Evolutionary conservation across 2,888 invertebrate genomes (phyloP), one percentile per base, ranked within the genome.

Genomic region (Malthinus seriepunctatus): DNA sequence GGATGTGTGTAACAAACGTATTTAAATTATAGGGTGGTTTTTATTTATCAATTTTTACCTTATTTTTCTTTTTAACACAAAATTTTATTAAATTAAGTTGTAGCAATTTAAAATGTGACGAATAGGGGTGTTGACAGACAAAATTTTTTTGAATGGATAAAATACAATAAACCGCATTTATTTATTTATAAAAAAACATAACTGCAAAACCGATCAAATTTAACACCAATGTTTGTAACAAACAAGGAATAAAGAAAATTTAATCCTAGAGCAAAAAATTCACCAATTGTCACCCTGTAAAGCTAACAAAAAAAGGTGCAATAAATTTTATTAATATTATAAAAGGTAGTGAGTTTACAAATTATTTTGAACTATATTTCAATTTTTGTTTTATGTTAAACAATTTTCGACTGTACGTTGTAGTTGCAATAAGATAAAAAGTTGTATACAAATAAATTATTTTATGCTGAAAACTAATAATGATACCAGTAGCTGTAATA

Each of bases 221-320:
- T 58, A 67, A 76, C 74, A 74, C 76, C 70, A 64, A 67, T 71
- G 73, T 75, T 76, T 76, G 68, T 64, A 52, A 66, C 68, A 74
- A 74, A 74, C 73, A 73, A 67, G 59, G 46, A 60, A 34, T 35
- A 69, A 70, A 67, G 64, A 56, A 64, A 65, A 67, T 67, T 69
- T 59, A 54, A 62, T 67, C 60, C 65, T 63, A 66, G 63, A 66
- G 59, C 42, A 63, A 65, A 68, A 69, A 69, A 67, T 56, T 55
- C 53, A 53, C 47, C 65, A 58, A 65, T 69, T 66, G 67, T 67
- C 64, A 58, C 60, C 58, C 45, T 49, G 15, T 35, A 9, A 56
- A 51, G 45, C 63, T 42, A 59, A 63, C 46, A 57, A 59, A 61
- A n/a, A 45, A 60, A 60, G 59, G 55, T 56, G 63, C 62, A 47